A percentile compares a stretch with the other conserved stretches of the same genome.
These are phyloP conservation scores for Homarus americanus DNA, from an alignment of 1,140 invertebrate genomes.

Conservation along the genomic window DNA sequence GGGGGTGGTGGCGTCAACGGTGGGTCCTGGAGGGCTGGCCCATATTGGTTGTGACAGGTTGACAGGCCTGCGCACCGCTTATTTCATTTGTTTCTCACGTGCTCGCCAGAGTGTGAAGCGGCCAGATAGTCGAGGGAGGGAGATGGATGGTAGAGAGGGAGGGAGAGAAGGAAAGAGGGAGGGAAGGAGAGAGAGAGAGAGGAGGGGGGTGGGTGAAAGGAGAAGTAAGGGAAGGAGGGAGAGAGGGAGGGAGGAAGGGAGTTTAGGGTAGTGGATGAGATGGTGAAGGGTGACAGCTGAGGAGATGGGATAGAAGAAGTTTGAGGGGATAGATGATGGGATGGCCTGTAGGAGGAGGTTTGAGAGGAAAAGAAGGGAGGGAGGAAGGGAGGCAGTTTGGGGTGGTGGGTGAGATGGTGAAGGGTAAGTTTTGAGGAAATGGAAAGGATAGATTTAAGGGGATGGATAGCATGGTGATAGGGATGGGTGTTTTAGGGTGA, in stretches of 20 bases:
- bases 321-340: too few relatives aligned
- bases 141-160: neutral
- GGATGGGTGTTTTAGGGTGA: neutral
- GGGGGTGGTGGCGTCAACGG: neutral
- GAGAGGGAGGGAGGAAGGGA: neutral
- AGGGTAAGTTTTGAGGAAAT: neutral
- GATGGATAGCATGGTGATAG: neutral
- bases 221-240: neutral
- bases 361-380: neutral
- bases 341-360: neutral
- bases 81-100: slow-evolving; percentile 73
- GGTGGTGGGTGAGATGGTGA: too few relatives aligned
- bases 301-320: too few relatives aligned
- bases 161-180: neutral
- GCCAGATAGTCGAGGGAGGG: slow-evolving; percentile 51
- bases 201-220: neutral
- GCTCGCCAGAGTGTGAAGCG: slow-evolving; percentile 61
- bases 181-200: neutral
- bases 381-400: too few relatives aligned
- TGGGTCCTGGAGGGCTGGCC: slow-evolving; percentile 43
- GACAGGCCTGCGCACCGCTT: slow-evolving; percentile 66
- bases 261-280: neutral
- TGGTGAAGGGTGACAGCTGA: neutral
- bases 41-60: slow-evolving; percentile 72
- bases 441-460: neutral